A percentile compares a stretch with the other conserved stretches of the same genome.
Evolutionary conservation across 2,797 vertebrate genomes (phyloP).

Genomic region (Sandelia bainsii): DNA sequence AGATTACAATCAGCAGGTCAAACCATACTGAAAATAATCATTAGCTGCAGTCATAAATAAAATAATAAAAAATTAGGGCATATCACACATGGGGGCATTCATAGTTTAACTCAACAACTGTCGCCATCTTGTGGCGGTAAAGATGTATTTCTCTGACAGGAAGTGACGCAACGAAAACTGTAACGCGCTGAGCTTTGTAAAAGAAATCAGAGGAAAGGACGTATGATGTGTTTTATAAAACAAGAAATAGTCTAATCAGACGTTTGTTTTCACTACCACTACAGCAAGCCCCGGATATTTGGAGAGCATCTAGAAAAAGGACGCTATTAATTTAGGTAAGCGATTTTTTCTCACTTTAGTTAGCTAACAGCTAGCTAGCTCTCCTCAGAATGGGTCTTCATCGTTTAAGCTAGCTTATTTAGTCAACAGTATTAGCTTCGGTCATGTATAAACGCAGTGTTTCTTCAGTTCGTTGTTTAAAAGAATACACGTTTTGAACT

Average conservation of each 20-base stretch:
- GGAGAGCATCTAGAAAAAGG: not conserved
- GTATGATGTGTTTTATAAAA: conserved; percentile 42
- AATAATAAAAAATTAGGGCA: too few relatives aligned
- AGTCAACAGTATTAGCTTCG: conserved; percentile 15
- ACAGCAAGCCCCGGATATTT: rapidly evolving
- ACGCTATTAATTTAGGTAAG: conserved; percentile 21
- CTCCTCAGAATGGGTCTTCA: too few relatives aligned
- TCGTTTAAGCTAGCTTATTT: conserved; percentile 29
- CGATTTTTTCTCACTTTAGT: not conserved
- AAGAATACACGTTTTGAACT: too few relatives aligned
- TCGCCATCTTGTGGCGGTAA: conserved; percentile 52
- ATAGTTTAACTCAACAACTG: not conserved
- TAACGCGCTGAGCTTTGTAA: conserved; percentile 6
- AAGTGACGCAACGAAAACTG: conserved; percentile 55
- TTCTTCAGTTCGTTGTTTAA: too few relatives aligned
- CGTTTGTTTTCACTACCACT: rapidly evolving
- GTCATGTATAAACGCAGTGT: not conserved
- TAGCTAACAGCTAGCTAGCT: conserved; percentile 34
- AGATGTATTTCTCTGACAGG: not conserved
- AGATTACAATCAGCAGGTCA: too few relatives aligned
- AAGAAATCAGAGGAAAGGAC: not conserved
- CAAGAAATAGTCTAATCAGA: not conserved
- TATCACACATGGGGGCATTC: too few relatives aligned
- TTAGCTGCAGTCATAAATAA: too few relatives aligned
- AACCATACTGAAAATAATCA: too few relatives aligned